phyloP scores from a whole-genome alignment of 2,113 vertebrate species.

The Barnardius zonarius region DNA sequence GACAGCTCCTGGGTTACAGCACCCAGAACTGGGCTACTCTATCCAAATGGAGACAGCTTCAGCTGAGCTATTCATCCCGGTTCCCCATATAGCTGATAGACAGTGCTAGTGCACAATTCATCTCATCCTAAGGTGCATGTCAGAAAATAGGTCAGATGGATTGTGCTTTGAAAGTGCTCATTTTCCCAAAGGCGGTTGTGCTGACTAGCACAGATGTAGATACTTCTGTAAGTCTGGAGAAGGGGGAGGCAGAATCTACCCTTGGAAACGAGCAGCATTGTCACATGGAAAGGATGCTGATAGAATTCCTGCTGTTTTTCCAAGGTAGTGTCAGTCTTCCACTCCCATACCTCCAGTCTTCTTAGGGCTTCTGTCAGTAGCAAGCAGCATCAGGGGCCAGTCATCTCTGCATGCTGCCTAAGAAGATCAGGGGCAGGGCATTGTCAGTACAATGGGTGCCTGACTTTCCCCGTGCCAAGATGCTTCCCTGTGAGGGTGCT shows the following conservation, averaged over 20 bases:
- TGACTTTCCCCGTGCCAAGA: background rate
- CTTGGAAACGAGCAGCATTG: background rate
- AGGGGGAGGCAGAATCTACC: background rate
- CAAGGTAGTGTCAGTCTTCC: background rate
- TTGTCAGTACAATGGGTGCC: fast-evolving
- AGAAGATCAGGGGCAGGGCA: background rate
- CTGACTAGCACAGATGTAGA: constrained; percentile 34
- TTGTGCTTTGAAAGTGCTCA: background rate
- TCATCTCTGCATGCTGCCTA: fast-evolving
- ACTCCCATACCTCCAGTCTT: fast-evolving
- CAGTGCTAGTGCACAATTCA: background rate
- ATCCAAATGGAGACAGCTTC: background rate
- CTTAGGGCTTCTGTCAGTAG: background rate
- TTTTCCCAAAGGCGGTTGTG: background rate
- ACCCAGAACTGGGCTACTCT: background rate
- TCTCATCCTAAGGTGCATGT: constrained; percentile 19
- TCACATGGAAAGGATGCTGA: background rate
- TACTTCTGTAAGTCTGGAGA: background rate
- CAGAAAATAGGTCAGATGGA: constrained; percentile 60
- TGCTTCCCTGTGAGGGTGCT: background rate
- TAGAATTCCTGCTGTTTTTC: background rate
- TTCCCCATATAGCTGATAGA: background rate
- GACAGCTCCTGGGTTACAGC: background rate
- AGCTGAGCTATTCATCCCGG: background rate
- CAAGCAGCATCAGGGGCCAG: background rate